phyloP scores from a whole-genome alignment of 2,888 invertebrate species.

The Iselma pallidipennis region DNA sequence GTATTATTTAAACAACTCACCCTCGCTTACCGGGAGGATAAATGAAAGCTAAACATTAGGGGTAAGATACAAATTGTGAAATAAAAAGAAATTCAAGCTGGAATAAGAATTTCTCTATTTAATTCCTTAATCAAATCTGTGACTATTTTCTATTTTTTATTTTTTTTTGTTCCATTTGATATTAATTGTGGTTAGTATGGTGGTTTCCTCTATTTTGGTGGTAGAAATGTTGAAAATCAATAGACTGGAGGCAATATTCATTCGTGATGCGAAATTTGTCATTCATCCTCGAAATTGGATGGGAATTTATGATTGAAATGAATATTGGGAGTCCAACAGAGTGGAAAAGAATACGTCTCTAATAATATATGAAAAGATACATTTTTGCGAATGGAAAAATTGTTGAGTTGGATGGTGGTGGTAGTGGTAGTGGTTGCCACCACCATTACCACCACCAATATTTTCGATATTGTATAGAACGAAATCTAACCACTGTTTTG shows the following conservation, averaged over 20 bases:
- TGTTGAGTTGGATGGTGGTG: not conserved
- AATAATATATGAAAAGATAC: slow-evolving; percentile 47
- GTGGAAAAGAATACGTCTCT: slow-evolving; percentile 52
- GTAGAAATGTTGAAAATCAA: slow-evolving; percentile 42
- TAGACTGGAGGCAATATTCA: slow-evolving; percentile 54
- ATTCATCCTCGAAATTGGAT: slow-evolving; percentile 57
- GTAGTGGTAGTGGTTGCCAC: slow-evolving; percentile 2
- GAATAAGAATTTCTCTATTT: not conserved
- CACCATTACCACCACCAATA: not conserved
- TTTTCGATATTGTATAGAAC: slow-evolving; percentile 7
- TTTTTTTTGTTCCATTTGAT: no score
- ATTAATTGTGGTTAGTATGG: no score
- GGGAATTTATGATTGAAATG: slow-evolving; percentile 58
- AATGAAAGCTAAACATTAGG: slow-evolving; percentile 52
- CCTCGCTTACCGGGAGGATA: slow-evolving; percentile 42
- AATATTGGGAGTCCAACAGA: slow-evolving; percentile 49
- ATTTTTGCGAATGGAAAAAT: not conserved
- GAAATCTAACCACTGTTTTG: slow-evolving; percentile 38
- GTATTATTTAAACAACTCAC: slow-evolving; percentile 45
- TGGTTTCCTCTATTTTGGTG: not conserved
- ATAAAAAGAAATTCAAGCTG: slow-evolving; percentile 17
- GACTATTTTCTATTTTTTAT: no score
- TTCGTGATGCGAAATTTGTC: slow-evolving; percentile 56
- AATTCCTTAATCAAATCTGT: not conserved
- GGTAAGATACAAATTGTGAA: slow-evolving; percentile 38